Evolutionary conservation across 1,140 invertebrate species (phyloP).

Genomic region (Thaumatotibia leucotreta): DNA sequence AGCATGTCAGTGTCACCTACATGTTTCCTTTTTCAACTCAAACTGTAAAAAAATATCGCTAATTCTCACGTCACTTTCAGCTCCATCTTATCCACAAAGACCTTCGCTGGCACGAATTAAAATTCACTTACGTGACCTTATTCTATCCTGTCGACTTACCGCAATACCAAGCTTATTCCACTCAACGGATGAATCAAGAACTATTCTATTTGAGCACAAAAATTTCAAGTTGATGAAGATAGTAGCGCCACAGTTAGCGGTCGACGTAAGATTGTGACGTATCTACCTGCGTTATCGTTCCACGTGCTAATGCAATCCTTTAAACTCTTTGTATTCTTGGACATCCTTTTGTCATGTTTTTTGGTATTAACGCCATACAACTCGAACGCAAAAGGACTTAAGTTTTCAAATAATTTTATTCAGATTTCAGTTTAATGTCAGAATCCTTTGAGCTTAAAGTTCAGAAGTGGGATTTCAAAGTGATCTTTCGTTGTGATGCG

Average conservation of each 20-base stretch:
- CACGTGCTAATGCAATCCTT: conserved; percentile 7
- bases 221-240: not conserved
- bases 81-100: conserved; percentile 54
- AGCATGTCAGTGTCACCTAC: not conserved
- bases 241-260: not conserved
- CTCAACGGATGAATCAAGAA: not conserved
- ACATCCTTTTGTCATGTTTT: conserved; percentile 1
- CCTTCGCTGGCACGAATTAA: not conserved
- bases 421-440: not conserved
- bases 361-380: not conserved
- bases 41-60: not conserved
- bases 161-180: not conserved
- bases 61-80: conserved; percentile 58
- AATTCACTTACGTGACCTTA: conserved; percentile 31
- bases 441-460: not conserved
- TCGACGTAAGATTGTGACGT: not conserved
- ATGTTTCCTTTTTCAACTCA: not conserved
- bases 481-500: not conserved
- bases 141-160: conserved; percentile 28
- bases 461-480: not conserved
- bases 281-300: not conserved
- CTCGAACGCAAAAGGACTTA: not conserved
- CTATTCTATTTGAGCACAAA: not conserved
- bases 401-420: not conserved
- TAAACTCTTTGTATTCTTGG: not conserved